Conservation (phyloP, 2,113 vertebrate genomes). For the Rousettus leschenaultii region DNA sequence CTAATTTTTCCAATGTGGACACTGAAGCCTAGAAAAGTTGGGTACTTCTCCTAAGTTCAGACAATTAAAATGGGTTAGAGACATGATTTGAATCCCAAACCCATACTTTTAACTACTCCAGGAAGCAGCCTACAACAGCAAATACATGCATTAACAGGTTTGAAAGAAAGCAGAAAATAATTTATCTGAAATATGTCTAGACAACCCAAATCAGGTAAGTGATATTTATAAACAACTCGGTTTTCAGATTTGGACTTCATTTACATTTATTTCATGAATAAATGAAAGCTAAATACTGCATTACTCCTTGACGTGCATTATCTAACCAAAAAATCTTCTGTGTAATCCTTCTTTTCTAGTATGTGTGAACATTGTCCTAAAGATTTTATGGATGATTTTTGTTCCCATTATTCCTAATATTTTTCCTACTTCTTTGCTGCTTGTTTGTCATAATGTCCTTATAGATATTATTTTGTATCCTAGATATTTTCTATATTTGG, state of each 20-base stretch:
- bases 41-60: background rate
- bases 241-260: slow-evolving; percentile 14
- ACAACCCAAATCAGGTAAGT: background rate
- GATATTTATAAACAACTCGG: background rate
- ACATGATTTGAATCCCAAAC: background rate
- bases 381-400: background rate
- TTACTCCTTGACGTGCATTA: background rate
- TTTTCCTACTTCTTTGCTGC: background rate
- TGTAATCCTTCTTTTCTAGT: background rate
- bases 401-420: background rate
- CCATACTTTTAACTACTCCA: background rate
- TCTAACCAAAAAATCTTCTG: background rate
- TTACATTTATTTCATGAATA: background rate
- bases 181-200: background rate
- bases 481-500: background rate
- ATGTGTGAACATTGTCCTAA: background rate
- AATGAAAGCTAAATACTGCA: background rate
- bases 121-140: background rate
- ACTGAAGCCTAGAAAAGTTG: background rate
- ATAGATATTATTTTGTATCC: background rate
- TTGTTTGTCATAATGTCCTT: background rate
- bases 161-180: background rate
- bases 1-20: background rate
- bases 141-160: background rate
- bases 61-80: background rate